Evolutionary conservation across 1,140 invertebrate genomes (phyloP).

Genomic region (Drosophila lowei): DNA sequence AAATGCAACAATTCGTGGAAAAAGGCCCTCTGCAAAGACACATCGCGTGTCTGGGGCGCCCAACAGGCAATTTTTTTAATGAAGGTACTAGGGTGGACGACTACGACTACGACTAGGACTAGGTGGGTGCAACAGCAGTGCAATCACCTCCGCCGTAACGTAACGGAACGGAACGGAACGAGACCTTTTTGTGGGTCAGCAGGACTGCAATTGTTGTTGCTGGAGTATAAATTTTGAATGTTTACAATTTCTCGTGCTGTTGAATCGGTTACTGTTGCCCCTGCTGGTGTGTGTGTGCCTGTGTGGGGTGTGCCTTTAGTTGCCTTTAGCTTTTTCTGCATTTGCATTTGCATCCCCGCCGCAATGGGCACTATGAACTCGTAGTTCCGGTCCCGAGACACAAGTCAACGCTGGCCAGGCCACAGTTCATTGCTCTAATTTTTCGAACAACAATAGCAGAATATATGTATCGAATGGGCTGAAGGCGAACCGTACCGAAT

Average conservation of each 20-base stretch:
- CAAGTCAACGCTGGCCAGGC: slow-evolving; percentile 36
- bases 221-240: slow-evolving; percentile 64
- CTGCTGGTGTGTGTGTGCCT: slow-evolving; percentile 24
- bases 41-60: slow-evolving; percentile 35
- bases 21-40: slow-evolving; percentile 24
- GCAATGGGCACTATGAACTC: slow-evolving; percentile 77
- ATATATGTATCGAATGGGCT: slow-evolving; percentile 34
- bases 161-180: slow-evolving; percentile 1
- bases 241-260: slow-evolving; percentile 58
- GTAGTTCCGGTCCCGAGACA: slow-evolving; percentile 65
- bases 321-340: background rate
- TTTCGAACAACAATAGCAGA: slow-evolving; percentile 11
- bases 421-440: slow-evolving; percentile 75
- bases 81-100: background rate
- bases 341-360: slow-evolving; percentile 34
- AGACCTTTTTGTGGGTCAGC: slow-evolving; percentile 62
- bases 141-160: slow-evolving; percentile 52
- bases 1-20: slow-evolving; percentile 46
- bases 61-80: slow-evolving; percentile 33
- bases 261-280: slow-evolving; percentile 10
- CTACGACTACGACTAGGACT: background rate
- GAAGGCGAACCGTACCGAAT: slow-evolving; percentile 15
- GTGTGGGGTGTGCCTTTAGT: slow-evolving; percentile 16
- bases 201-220: slow-evolving; percentile 52
- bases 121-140: slow-evolving; percentile 18